phyloP scores from a whole-genome alignment of 2,888 invertebrate genomes.

The Dilophus febrilis region DNA sequence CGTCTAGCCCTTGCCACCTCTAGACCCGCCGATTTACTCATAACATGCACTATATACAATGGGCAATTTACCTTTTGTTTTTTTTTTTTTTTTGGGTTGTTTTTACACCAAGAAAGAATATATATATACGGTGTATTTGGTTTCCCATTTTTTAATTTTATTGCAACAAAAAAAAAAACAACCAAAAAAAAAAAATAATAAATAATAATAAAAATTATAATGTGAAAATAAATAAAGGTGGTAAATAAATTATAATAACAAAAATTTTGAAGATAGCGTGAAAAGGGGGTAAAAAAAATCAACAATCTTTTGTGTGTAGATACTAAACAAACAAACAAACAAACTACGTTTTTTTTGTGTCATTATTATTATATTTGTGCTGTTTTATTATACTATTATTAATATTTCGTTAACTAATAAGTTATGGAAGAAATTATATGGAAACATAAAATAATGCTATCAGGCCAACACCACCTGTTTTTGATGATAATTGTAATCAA shows the following conservation, averaged over 20 bases:
- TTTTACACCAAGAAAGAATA: not conserved
- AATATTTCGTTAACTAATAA: no score
- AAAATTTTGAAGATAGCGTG: no score
- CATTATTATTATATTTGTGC: no score
- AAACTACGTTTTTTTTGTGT: no score
- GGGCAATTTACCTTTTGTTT: slow-evolving; percentile 37
- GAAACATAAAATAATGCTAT: no score
- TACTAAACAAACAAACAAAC: no score
- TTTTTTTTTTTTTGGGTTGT: not conserved
- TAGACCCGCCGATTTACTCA: slow-evolving; percentile 84
- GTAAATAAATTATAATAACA: not conserved
- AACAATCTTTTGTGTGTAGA: no score
- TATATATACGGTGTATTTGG: not conserved
- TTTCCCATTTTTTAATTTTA: not conserved
- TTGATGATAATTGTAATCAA: no score
- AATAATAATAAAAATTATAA: not conserved
- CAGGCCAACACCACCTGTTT: no score
- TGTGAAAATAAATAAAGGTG: not conserved
- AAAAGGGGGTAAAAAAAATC: no score
- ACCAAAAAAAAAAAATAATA: not conserved
- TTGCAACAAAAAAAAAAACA: not conserved
- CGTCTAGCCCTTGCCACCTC: slow-evolving; percentile 52
- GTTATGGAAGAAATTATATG: no score
- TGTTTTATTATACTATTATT: no score
- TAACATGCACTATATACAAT: slow-evolving; percentile 92